A percentile compares a stretch with the other conserved stretches of the same genome.
Evolutionary conservation across 2,797 vertebrate species (phyloP).

Genomic region (Chanos chanos): DNA sequence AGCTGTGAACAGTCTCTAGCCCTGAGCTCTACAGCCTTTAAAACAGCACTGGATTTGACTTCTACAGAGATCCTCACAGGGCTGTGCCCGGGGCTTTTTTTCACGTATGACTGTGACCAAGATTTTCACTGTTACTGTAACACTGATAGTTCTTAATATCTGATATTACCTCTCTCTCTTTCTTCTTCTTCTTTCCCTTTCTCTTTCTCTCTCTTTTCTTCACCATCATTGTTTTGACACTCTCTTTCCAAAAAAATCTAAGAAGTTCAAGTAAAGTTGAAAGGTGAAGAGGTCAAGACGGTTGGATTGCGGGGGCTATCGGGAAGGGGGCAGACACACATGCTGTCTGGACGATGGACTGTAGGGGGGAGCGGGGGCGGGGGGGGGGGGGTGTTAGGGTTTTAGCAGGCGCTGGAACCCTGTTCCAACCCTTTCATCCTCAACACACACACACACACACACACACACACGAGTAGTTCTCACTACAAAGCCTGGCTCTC

Average conservation of each 20-base stretch:
- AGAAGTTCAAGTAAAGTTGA: slow-evolving; percentile 88
- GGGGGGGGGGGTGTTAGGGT: slow-evolving; percentile 20
- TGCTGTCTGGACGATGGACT: slow-evolving; percentile 57
- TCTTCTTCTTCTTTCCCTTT: slow-evolving; percentile 56
- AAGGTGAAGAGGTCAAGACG: slow-evolving; percentile 83
- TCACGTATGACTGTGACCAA: no score
- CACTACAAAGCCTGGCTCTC: slow-evolving; percentile 30
- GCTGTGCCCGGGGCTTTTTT: no score
- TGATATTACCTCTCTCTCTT: no score
- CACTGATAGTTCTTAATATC: no score
- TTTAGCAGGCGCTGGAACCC: slow-evolving; percentile 10
- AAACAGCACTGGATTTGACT: no score
- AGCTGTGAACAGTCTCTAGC: slow-evolving; percentile 76
- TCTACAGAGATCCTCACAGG: no score
- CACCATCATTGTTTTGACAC: slow-evolving; percentile 39
- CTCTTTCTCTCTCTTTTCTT: slow-evolving; percentile 26
- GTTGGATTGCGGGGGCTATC: slow-evolving; percentile 77
- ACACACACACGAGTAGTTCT: slow-evolving; percentile 35
- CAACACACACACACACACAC: slow-evolving; percentile 33
- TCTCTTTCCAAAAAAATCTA: slow-evolving; percentile 69
- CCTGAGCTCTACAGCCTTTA: slow-evolving; percentile 67
- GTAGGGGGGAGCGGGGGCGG: slow-evolving; percentile 7
- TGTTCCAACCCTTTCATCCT: slow-evolving; percentile 34
- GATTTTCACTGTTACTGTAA: no score
- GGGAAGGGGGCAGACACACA: slow-evolving; percentile 68